phyloP scores from a whole-genome alignment of 2,113 vertebrate genomes.

The Potamarius usumacintae region DNA sequence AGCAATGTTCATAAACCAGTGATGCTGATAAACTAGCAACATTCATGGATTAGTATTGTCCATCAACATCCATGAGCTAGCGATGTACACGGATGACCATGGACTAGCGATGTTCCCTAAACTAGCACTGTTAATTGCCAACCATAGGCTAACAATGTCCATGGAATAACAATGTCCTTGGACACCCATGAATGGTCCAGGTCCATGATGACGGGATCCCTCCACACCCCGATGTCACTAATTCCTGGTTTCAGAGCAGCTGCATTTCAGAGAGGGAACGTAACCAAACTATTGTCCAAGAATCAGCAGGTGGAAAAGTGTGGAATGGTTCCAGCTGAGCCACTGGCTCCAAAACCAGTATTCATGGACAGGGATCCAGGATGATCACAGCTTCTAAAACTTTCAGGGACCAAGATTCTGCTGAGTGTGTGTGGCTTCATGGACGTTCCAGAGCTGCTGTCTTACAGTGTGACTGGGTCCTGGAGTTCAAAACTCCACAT shows the following conservation, averaged over 20 bases:
- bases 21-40: not conserved
- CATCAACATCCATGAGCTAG: not conserved
- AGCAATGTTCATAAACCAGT: no score
- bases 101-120: not conserved
- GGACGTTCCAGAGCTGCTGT: not conserved
- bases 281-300: not conserved
- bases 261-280: not conserved
- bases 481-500: constrained; percentile 48
- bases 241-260: not conserved
- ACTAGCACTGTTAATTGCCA: no score
- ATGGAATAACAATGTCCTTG: not conserved
- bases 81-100: not conserved
- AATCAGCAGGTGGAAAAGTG: not conserved
- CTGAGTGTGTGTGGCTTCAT: not conserved
- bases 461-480: not conserved
- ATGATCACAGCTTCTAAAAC: not conserved
- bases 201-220: not conserved
- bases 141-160: not conserved
- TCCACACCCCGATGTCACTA: not conserved
- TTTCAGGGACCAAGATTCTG: not conserved
- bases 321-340: constrained; percentile 1
- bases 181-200: not conserved
- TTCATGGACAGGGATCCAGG: not conserved
- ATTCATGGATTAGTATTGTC: not conserved
- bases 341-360: not conserved